Evolutionary conservation across 1,140 invertebrate genomes (phyloP).

Genomic region (Brachionus sp.): DNA sequence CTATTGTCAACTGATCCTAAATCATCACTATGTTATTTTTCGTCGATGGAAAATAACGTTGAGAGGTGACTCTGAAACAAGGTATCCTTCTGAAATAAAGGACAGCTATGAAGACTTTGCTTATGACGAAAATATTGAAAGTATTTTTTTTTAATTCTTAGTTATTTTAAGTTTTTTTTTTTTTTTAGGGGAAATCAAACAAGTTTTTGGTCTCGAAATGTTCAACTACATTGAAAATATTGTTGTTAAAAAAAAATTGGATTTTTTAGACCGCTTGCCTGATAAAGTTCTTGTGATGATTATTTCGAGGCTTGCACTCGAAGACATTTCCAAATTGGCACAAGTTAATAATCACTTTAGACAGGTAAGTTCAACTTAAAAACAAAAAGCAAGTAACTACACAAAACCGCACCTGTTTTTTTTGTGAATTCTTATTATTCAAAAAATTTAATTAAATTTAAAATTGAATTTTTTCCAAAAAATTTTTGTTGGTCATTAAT

Average conservation of each 20-base stretch:
- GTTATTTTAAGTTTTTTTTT: background rate
- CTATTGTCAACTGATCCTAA: constrained; percentile 35
- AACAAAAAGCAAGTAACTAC: background rate
- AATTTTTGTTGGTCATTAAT: background rate
- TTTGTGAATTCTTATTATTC: too few species aligned
- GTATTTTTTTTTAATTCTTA: background rate
- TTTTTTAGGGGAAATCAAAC: background rate
- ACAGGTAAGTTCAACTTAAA: background rate
- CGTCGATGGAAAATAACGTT: constrained; percentile 35
- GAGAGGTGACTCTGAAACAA: background rate
- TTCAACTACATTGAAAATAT: constrained; percentile 17
- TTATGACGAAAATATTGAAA: constrained; percentile 24
- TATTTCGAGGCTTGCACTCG: background rate
- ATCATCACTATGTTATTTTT: constrained; percentile 2
- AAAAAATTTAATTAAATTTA: too few species aligned
- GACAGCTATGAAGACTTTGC: constrained; percentile 39
- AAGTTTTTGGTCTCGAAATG: background rate
- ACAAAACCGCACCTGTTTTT: background rate
- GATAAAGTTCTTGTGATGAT: constrained; percentile 3
- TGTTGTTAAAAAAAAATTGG: background rate
- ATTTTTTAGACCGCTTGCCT: background rate
- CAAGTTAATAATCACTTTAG: constrained; percentile 28
- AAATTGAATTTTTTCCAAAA: too few species aligned
- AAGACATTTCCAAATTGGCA: constrained; percentile 18
- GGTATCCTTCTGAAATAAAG: constrained; percentile 41